Evolutionary conservation across 2,797 vertebrate genomes (phyloP), one percentile per base, ranked within the genome.

Genomic region (Poeciliopsis infans): DNA sequence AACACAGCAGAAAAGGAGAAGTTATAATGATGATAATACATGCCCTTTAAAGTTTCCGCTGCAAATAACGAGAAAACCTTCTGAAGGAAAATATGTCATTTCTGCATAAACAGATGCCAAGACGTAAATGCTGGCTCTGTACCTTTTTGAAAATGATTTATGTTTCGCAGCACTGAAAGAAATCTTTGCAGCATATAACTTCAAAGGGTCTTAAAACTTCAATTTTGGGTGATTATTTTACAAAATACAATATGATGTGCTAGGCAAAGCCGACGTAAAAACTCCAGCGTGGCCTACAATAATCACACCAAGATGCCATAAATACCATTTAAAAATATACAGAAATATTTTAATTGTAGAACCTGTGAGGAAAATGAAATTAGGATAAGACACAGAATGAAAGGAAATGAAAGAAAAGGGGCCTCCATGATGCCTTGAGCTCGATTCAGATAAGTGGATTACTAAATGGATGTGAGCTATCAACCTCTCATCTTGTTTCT

Each of bases 391-490:
- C 53, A 28, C 43, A 28, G 36, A 76, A 70, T 41, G 68, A 55
- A 76, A 61, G 51, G 46, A 77, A 80, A 83, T 74, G 66, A 75
- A 28, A 47, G 55, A 66, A 6, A 33, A 78, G 41, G 47, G 31
- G 55, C 46, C 80, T 79, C 82, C 71, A 79, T 77, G 74, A 87
- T 72, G 61, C 69, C 87, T 85, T 61, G 81, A 68, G 80, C 84
- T 78, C 1, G 74, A 83, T 87, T 91, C 79, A 79, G 81, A 90
- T 88, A 85, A 91, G 81, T 55, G 66, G 80, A 91, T 93, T 81
- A 86, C 83, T 78, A 85, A 83, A 86, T 82, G 76, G 80, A 84
- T 7, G 66, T 77, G 15, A 81, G 83, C 80, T 79, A 87, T 87
- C 79, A 0, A 79, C 82, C 79, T 85, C 73, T 83, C 82, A 82